A percentile compares a stretch with the other conserved stretches of the same genome.
phyloP scores from a whole-genome alignment of 2,888 invertebrate species.

The Rhagonycha fulva region DNA sequence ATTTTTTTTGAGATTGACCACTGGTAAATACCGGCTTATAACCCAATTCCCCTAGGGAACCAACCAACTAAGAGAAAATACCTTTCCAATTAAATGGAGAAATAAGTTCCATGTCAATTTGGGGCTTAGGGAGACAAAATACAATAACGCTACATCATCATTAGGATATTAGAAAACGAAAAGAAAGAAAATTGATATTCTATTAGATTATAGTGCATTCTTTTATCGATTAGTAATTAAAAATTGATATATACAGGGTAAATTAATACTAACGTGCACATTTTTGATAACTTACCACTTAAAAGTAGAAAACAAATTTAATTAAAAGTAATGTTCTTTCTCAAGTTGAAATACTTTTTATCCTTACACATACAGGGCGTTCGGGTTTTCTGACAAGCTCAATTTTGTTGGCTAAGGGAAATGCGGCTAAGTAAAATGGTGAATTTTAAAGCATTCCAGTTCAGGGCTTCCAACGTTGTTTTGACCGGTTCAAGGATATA shows the following conservation, averaged over 20 bases:
- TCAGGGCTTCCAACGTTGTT: too few species aligned
- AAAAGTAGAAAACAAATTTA: too few species aligned
- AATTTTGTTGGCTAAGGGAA: too few species aligned
- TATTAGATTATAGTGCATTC: neutral
- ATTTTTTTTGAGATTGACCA: constrained; percentile 28
- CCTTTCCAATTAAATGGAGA: constrained; percentile 31
- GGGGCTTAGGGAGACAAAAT: constrained; percentile 29
- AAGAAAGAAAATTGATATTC: neutral
- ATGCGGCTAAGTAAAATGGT: too few species aligned
- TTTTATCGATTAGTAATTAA: neutral
- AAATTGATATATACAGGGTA: neutral
- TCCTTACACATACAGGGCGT: too few species aligned
- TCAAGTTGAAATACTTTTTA: too few species aligned
- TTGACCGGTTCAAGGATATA: too few species aligned
- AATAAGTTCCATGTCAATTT: constrained; percentile 32
- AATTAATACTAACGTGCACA: neutral
- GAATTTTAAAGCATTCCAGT: too few species aligned
- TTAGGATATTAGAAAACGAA: constrained; percentile 29
- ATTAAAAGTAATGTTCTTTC: too few species aligned
- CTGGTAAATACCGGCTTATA: constrained; percentile 24
- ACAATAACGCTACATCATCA: constrained; percentile 29
- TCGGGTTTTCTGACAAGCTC: too few species aligned
- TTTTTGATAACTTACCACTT: too few species aligned
- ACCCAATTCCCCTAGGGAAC: constrained; percentile 21
- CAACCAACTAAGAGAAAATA: constrained; percentile 26